Base-by-base conservation (phyloP, 2,797 vertebrate genomes). In the Novumbra hubbsi region DNA sequence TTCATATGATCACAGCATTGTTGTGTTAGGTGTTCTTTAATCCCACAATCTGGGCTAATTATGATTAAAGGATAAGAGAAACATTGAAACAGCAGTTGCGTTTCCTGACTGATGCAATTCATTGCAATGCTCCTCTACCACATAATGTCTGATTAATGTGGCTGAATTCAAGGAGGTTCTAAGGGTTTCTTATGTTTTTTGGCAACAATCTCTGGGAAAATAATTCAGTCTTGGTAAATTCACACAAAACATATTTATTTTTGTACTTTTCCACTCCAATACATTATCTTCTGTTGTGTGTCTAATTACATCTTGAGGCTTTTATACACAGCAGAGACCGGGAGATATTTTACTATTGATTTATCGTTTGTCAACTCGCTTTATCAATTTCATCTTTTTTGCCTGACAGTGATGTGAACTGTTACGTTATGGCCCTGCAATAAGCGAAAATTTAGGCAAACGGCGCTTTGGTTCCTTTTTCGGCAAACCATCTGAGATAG, bases 101-200 rank as follows among this genome's bases (percentile, higher is more conserved):
- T 73, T 72, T 74, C 73, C 55, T 76, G 48, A 34, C 67, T 78
- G 76, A 78, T 27, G 66, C 45, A 63, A 77, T 83, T 81, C 2
- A 45, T 76, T 76, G 50, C 70, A 66, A 65, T 78, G 66, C 70
- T 67, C 60, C 14, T 49, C 16, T 21, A 7, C 30, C n/a, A 28
- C 66, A 5, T 50, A 34, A 52, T 60, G 64, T 78, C 76, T 72
- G 3, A 52, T 19, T 76, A 62, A 73, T 48, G 66, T 30, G 66
- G 70, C 34, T 65, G 24, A 81, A 79, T 73, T 62, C 62, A 76
- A 55, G 52, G 14, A 32, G 24, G 68, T 64, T 78, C 19, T 80
- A 50, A 74, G 72, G 71, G 28, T 32, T 1, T 5, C 2, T 16
- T 77, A 73, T 78, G 55, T 69, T 4, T 70, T 74, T 78, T 80